Percentiles rank a stretch among this genome's conserved stretches.
phyloP scores from a whole-genome alignment of 2,888 invertebrate species.

The Atethmia centrago region DNA sequence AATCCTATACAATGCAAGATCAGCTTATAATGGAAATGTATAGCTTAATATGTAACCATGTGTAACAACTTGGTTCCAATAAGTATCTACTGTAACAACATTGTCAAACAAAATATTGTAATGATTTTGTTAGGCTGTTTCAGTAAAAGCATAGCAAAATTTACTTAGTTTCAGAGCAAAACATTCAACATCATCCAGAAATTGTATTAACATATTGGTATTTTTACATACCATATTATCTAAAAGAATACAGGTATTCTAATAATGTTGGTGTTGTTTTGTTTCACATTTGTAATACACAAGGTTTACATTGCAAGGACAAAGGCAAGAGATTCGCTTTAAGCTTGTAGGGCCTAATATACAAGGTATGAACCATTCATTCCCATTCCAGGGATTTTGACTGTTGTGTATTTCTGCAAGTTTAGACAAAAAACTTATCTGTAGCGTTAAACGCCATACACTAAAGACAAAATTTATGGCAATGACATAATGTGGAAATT shows the following conservation, averaged over 20 bases:
- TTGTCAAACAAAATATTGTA: neutral
- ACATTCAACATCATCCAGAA: neutral
- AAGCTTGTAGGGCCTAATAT: neutral
- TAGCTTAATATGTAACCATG: too few relatives aligned
- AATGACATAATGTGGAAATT: too few relatives aligned
- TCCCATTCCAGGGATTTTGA: neutral
- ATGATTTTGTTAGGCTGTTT: neutral
- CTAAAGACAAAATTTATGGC: too few relatives aligned
- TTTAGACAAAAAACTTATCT: too few relatives aligned
- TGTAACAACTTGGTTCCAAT: neutral
- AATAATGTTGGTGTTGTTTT: neutral
- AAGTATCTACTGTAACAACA: conserved; percentile 6
- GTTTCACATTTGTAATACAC: neutral
- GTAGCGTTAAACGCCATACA: too few relatives aligned
- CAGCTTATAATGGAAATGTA: too few relatives aligned
- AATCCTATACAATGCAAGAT: too few relatives aligned
- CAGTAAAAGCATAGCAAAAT: neutral
- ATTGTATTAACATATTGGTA: too few relatives aligned
- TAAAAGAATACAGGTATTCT: neutral
- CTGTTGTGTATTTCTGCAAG: neutral
- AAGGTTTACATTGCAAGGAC: neutral
- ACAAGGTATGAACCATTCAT: neutral
- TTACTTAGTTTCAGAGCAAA: neutral
- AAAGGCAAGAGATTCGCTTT: neutral
- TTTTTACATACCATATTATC: neutral